Percentiles rank a stretch among this genome's conserved stretches.
Conservation (phyloP, 2,797 vertebrate genomes). For the Acanthiza pusilla region DNA sequence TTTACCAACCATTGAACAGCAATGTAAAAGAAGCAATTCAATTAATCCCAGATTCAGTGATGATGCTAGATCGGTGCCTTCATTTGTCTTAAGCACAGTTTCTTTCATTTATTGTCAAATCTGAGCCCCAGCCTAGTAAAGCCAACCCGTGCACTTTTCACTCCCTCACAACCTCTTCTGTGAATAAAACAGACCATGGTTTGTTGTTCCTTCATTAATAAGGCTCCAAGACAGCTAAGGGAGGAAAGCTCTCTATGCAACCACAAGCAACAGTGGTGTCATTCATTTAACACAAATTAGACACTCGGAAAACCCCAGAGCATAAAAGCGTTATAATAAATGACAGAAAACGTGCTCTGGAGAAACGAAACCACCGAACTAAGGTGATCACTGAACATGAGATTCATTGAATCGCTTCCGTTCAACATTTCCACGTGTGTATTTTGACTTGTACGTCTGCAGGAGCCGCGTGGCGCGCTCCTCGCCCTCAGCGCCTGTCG, state of each 20-base stretch:
- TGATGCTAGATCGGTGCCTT: background rate
- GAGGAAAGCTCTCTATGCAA: rapidly evolving
- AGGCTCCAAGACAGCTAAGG: background rate
- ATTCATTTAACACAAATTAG: background rate
- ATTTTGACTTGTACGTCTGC: rapidly evolving
- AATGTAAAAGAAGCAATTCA: background rate
- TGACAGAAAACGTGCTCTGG: rapidly evolving
- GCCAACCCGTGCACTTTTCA: background rate
- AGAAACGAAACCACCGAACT: rapidly evolving
- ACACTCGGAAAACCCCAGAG: background rate
- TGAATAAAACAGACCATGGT: rapidly evolving
- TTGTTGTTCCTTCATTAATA: background rate
- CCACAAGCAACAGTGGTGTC: rapidly evolving
- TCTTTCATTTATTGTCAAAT: background rate
- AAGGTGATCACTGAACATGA: rapidly evolving
- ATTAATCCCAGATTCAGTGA: background rate
- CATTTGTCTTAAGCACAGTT: background rate
- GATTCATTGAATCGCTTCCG: background rate
- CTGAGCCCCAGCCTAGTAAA: background rate
- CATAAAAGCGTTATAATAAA: background rate
- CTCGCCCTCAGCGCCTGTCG: background rate
- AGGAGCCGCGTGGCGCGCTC: background rate
- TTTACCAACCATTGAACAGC: background rate
- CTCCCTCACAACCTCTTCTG: background rate
- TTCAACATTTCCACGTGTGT: rapidly evolving